These are phyloP conservation scores for Heliconius ismenius DNA, from an alignment of 2,888 invertebrate species.

Conservation along the genomic window DNA sequence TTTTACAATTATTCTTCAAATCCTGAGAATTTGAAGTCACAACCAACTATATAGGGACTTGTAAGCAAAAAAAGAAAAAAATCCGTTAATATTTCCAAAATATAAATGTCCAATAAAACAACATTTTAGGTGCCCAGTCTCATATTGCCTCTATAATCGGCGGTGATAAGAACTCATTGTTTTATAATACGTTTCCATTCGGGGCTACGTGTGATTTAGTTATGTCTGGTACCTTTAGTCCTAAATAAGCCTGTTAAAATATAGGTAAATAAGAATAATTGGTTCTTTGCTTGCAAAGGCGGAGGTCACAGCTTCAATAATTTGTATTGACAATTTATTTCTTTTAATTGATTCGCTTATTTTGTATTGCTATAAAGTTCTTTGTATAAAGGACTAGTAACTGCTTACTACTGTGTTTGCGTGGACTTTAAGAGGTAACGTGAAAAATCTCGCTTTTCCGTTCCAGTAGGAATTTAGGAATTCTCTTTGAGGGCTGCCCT, in stretches of 20 bases:
- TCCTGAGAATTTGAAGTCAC: too few relatives aligned
- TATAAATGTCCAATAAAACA: slow-evolving; percentile 45
- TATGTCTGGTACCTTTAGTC: slow-evolving; percentile 21
- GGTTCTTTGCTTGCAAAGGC: not conserved
- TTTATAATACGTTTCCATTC: slow-evolving; percentile 72
- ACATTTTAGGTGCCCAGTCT: slow-evolving; percentile 64
- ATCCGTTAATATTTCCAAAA: not conserved
- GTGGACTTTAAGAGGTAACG: too few relatives aligned
- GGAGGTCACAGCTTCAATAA: not conserved
- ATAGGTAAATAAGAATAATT: not conserved
- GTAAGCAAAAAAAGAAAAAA: not conserved
- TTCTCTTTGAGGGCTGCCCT: too few relatives aligned
- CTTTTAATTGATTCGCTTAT: not conserved
- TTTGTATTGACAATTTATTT: not conserved
- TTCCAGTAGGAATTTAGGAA: too few relatives aligned
- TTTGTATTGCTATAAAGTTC: not conserved
- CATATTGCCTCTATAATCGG: slow-evolving; percentile 69
- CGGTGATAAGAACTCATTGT: slow-evolving; percentile 77
- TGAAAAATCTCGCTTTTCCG: too few relatives aligned
- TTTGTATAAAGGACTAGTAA: not conserved
- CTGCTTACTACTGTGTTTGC: too few relatives aligned
- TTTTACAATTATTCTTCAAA: too few relatives aligned
- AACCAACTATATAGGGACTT: not conserved
- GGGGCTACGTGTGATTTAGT: slow-evolving; percentile 47
- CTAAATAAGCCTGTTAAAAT: not conserved